Evolutionary conservation across 1,140 invertebrate genomes (phyloP).

Genomic region (Halictus rubicundus): DNA sequence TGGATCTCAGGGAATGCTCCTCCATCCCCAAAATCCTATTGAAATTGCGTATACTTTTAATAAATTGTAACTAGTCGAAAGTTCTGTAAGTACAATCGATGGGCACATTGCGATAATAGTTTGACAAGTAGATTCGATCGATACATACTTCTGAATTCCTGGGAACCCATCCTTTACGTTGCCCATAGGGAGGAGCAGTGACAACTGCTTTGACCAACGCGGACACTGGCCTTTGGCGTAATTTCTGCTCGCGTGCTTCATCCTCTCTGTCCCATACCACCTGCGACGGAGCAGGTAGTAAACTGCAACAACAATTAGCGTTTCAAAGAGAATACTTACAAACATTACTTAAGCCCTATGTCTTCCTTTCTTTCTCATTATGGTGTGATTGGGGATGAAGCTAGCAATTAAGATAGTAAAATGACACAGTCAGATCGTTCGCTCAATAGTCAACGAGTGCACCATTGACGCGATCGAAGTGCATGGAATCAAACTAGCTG

Average conservation of each 20-base stretch:
- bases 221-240: slow-evolving; percentile 83
- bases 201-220: slow-evolving; percentile 90
- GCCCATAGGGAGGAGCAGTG: slow-evolving; percentile 97
- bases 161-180: slow-evolving; percentile 97
- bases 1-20: slow-evolving; percentile 99
- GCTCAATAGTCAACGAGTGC: not conserved
- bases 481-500: not conserved
- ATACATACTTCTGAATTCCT: slow-evolving; percentile 89
- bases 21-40: slow-evolving; percentile 93
- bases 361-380: too few relatives aligned
- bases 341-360: too few relatives aligned
- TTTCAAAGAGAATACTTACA: not conserved
- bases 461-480: not conserved
- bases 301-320: slow-evolving; percentile 78
- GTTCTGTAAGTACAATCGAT: not conserved
- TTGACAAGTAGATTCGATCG: not conserved
- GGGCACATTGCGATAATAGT: not conserved
- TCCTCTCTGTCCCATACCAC: slow-evolving; percentile 93
- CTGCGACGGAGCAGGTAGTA: slow-evolving; percentile 92
- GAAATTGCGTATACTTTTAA: not conserved
- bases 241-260: slow-evolving; percentile 85
- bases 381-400: too few relatives aligned
- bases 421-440: not conserved
- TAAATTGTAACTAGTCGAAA: slow-evolving; percentile 1
- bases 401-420: not conserved